phyloP scores from a whole-genome alignment of 2,888 invertebrate species.

The Matsumyia berberina region DNA sequence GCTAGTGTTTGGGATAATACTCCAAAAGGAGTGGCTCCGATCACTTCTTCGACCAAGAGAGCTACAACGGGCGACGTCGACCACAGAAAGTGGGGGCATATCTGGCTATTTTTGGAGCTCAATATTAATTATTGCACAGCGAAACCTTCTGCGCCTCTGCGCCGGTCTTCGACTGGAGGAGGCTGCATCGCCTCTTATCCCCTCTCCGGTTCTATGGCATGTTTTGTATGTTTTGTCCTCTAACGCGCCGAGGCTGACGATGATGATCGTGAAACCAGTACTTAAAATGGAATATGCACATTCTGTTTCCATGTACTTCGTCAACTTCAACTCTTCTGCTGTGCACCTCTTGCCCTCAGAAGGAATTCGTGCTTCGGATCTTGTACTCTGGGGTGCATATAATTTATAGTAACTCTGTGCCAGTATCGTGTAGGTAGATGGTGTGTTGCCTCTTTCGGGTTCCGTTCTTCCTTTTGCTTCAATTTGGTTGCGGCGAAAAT shows the following conservation, averaged over 20 bases:
- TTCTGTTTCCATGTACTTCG: constrained; percentile 61
- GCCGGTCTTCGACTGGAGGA: constrained; percentile 72
- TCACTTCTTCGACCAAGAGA: constrained; percentile 27
- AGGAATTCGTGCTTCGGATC: constrained; percentile 67
- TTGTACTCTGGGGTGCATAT: constrained; percentile 68
- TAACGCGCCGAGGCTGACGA: constrained; percentile 50
- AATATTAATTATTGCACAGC: constrained; percentile 72
- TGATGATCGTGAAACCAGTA: constrained; percentile 73
- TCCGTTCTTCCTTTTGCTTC: constrained; percentile 23
- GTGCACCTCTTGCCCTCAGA: constrained; percentile 13
- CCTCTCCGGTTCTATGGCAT: constrained; percentile 26
- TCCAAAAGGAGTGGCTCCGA: constrained; percentile 69
- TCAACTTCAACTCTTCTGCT: constrained; percentile 52
- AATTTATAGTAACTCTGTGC: constrained; percentile 63
- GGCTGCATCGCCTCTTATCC: constrained; percentile 38
- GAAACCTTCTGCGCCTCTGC: constrained; percentile 63
- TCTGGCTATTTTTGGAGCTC: constrained; percentile 75
- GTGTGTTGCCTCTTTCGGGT: constrained; percentile 22
- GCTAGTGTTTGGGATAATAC: constrained; percentile 41
- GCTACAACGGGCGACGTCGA: background rate
- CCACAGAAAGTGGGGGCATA: constrained; percentile 64
- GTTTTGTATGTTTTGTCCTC: constrained; percentile 64
- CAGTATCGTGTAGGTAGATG: constrained; percentile 61
- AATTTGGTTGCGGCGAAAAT: constrained; percentile 31
- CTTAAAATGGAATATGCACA: constrained; percentile 65